A percentile compares a stretch with the other conserved stretches of the same genome.
Evolutionary conservation across 2,797 vertebrate species (phyloP).

Genomic region (Peromyscus aztecus): DNA sequence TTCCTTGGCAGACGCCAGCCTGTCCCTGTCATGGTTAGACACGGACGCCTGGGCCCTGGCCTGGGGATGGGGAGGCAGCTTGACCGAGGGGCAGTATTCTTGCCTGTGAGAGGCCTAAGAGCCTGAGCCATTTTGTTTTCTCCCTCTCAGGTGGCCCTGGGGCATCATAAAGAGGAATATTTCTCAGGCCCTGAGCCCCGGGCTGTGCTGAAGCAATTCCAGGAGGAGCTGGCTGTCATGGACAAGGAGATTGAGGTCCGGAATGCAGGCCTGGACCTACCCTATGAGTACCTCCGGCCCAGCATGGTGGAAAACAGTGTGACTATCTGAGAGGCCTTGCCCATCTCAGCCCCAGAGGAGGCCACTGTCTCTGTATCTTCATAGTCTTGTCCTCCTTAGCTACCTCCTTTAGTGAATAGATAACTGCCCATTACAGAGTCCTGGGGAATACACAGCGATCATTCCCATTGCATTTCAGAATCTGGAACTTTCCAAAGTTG

Average conservation of each 20-base stretch:
- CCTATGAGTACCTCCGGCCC: constrained; percentile 88
- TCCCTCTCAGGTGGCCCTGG: constrained; percentile 86
- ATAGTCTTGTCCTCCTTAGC: background rate
- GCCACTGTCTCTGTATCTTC: background rate
- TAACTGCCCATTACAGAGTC: background rate
- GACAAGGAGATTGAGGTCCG: constrained; percentile 85
- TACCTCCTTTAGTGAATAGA: background rate
- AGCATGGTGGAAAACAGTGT: constrained; percentile 90
- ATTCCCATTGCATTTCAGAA: background rate
- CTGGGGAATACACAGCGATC: no score
- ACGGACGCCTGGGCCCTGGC: background rate
- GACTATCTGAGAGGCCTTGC: constrained; percentile 82
- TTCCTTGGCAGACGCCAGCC: constrained; percentile 89
- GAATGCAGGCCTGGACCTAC: constrained; percentile 85
- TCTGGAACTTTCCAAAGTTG: no score
- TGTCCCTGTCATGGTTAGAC: constrained; percentile 89
- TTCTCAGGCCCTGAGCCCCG: constrained; percentile 86
- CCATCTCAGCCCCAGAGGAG: background rate
- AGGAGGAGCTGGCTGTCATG: constrained; percentile 83
- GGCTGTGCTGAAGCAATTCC: constrained; percentile 86
- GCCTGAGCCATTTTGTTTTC: background rate
- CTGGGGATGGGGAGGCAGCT: background rate
- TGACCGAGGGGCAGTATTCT: background rate
- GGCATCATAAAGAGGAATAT: constrained; percentile 86
- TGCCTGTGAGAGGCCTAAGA: background rate